Percentiles rank a stretch among this genome's conserved stretches.
phyloP scores from a whole-genome alignment of 2,888 invertebrate genomes.

The Ptilodon capucinus region DNA sequence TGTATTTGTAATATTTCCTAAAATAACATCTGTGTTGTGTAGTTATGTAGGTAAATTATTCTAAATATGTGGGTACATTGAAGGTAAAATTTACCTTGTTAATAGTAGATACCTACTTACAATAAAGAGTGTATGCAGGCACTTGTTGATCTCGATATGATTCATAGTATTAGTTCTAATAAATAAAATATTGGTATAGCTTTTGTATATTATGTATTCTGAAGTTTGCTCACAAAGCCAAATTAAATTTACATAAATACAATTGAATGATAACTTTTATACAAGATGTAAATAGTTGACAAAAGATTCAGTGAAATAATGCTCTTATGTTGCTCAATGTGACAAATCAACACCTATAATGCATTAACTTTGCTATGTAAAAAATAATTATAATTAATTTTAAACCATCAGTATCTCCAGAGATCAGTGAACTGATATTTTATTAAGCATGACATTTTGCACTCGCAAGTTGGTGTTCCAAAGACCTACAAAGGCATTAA shows the following conservation, averaged over 20 bases:
- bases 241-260: conserved; percentile 82
- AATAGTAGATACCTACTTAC: too few species aligned
- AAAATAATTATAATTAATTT: conserved; percentile 46
- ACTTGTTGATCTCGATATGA: too few species aligned
- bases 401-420: conserved; percentile 66
- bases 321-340: conserved; percentile 53
- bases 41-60: too few species aligned
- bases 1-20: too few species aligned
- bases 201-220: conserved; percentile 81
- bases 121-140: too few species aligned
- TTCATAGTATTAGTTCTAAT: neutral
- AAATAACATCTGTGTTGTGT: too few species aligned
- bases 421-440: conserved; percentile 68
- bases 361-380: conserved; percentile 58
- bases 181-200: conserved; percentile 77
- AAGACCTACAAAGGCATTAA: conserved; percentile 63
- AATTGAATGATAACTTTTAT: conserved; percentile 79
- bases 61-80: too few species aligned
- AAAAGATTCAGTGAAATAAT: conserved; percentile 72
- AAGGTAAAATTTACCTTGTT: too few species aligned
- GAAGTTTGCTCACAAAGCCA: conserved; percentile 81
- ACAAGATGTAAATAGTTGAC: conserved; percentile 77
- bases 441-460: conserved; percentile 50
- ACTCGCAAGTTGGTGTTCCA: conserved; percentile 50
- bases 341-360: conserved; percentile 57